Evolutionary conservation across 2,888 invertebrate genomes (phyloP).

Genomic region (Dynastes hyllus): DNA sequence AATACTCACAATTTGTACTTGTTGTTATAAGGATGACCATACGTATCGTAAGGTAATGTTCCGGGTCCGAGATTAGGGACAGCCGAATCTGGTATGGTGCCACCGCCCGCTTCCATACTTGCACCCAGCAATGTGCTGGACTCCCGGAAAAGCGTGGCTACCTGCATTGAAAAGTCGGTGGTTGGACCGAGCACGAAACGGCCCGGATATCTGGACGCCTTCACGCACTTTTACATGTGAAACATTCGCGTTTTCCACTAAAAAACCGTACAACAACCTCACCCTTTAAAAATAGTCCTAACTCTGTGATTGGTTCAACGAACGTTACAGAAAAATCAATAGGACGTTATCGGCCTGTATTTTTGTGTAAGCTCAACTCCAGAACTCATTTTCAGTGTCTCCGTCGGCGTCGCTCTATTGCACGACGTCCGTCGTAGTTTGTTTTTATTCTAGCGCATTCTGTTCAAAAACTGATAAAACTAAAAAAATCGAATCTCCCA

Average conservation of each 20-base stretch:
- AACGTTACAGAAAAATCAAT: slow-evolving; percentile 80
- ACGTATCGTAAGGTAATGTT: slow-evolving; percentile 65
- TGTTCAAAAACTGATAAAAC: slow-evolving; percentile 63
- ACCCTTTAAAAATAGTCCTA: slow-evolving; percentile 74
- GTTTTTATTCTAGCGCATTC: slow-evolving; percentile 68
- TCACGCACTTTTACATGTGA: slow-evolving; percentile 60
- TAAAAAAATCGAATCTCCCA: slow-evolving; percentile 51
- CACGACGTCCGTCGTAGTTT: slow-evolving; percentile 66
- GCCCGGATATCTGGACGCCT: slow-evolving; percentile 57
- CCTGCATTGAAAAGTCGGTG: slow-evolving; percentile 74
- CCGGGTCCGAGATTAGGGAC: slow-evolving; percentile 64
- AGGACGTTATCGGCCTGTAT: slow-evolving; percentile 75
- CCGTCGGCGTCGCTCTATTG: slow-evolving; percentile 69
- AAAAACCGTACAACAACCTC: slow-evolving; percentile 73
- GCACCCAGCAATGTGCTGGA: slow-evolving; percentile 79
- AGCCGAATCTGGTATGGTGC: slow-evolving; percentile 63
- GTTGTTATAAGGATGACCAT: slow-evolving; percentile 70
- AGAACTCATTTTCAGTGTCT: slow-evolving; percentile 69
- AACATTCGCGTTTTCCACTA: slow-evolving; percentile 65
- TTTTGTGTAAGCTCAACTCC: slow-evolving; percentile 70
- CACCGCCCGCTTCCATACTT: slow-evolving; percentile 75
- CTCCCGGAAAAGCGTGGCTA: slow-evolving; percentile 80
- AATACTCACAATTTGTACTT: slow-evolving; percentile 71
- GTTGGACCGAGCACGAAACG: slow-evolving; percentile 64
- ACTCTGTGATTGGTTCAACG: slow-evolving; percentile 73